phyloP scores from a whole-genome alignment of 1,140 invertebrate genomes.

The Euglossa dilemma region DNA sequence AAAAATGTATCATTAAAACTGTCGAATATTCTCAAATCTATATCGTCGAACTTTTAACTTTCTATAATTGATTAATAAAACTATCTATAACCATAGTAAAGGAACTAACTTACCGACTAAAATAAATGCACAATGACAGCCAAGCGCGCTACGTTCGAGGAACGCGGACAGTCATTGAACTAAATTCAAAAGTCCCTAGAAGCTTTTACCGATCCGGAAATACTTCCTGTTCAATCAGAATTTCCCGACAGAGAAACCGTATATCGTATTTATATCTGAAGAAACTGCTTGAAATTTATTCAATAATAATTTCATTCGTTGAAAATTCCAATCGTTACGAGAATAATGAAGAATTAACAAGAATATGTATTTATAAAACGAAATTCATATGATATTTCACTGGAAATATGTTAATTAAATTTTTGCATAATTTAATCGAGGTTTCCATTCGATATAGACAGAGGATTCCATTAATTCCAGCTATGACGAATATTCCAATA shows the following conservation, averaged over 20 bases:
- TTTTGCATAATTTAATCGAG: too few relatives aligned
- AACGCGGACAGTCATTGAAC: neutral
- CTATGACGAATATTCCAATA: too few relatives aligned
- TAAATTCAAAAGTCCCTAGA: neutral
- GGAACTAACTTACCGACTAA: conserved; percentile 20
- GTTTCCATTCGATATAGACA: too few relatives aligned
- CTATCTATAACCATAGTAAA: neutral
- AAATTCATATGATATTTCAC: too few relatives aligned
- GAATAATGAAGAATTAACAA: neutral
- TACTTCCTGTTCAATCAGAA: too few relatives aligned
- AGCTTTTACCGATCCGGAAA: neutral
- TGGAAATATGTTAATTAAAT: too few relatives aligned
- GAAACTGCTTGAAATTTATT: neutral
- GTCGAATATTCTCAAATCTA: neutral
- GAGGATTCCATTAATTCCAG: too few relatives aligned
- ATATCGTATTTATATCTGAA: neutral
- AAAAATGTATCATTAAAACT: too few relatives aligned
- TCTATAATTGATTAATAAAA: neutral
- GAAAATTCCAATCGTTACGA: neutral
- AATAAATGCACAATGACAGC: neutral
- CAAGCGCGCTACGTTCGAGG: neutral
- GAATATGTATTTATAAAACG: neutral
- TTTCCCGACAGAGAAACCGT: neutral
- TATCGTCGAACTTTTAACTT: neutral
- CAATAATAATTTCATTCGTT: neutral